phyloP scores from a whole-genome alignment of 2,797 vertebrate species.

The Hoplostethus atlanticus region DNA sequence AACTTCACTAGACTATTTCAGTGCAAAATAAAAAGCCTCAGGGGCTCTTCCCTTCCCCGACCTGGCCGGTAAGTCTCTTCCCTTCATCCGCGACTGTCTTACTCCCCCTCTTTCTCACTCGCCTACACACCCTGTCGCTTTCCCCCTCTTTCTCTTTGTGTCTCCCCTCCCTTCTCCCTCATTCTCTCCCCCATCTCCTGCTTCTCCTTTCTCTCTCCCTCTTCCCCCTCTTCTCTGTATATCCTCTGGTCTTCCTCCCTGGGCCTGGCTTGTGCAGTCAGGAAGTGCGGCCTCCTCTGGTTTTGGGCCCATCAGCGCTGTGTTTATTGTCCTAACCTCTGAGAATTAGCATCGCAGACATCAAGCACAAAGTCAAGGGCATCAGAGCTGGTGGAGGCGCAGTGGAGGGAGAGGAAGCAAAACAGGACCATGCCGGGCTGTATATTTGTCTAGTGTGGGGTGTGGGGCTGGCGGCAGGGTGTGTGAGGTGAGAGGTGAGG shows the following conservation, averaged over 20 bases:
- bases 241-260: slow-evolving; percentile 64
- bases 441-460: slow-evolving; percentile 74
- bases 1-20: slow-evolving; percentile 21
- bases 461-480: slow-evolving; percentile 45
- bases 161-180: slow-evolving; percentile 5
- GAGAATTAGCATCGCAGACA: slow-evolving; percentile 71
- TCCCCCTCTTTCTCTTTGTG: slow-evolving; percentile 34
- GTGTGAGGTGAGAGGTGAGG: not conserved
- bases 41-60: not conserved
- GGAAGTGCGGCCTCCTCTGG: slow-evolving; percentile 72
- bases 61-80: slow-evolving; percentile 44
- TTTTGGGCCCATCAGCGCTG: slow-evolving; percentile 56
- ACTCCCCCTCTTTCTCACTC: not conserved
- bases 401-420: slow-evolving; percentile 62
- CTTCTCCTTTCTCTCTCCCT: not conserved
- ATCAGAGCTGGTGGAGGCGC: slow-evolving; percentile 45
- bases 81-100: slow-evolving; percentile 15
- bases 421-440: slow-evolving; percentile 62
- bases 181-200: slow-evolving; percentile 3
- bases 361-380: slow-evolving; percentile 69
- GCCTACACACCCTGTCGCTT: slow-evolving; percentile 5
- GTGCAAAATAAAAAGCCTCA: slow-evolving; percentile 14
- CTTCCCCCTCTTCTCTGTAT: slow-evolving; percentile 37
- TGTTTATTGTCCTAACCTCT: slow-evolving; percentile 85
- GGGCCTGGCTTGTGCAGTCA: slow-evolving; percentile 56